Evolutionary conservation across 2,113 vertebrate species (phyloP).

Genomic region (Taurulus bubalis): DNA sequence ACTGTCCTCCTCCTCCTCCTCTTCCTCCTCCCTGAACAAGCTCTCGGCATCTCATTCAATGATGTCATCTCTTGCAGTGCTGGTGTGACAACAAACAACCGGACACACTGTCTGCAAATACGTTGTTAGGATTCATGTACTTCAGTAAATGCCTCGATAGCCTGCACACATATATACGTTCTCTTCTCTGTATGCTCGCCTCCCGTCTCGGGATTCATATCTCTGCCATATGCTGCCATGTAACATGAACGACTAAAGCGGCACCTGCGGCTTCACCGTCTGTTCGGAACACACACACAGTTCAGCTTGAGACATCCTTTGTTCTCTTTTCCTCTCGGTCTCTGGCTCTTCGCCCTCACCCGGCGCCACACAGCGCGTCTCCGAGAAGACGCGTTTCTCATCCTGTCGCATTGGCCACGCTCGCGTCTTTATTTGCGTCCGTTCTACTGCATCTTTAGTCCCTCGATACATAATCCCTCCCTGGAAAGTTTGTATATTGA

Average conservation of each 20-base stretch:
- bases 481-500: not conserved
- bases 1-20: not conserved
- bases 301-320: constrained; percentile 12
- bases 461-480: not conserved
- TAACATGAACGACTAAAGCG: constrained; percentile 25
- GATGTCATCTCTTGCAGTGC: constrained; percentile 26
- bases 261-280: constrained; percentile 49
- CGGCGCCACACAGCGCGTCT: not conserved
- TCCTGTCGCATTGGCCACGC: not conserved
- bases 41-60: constrained; percentile 5
- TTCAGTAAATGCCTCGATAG: not conserved
- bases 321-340: not conserved
- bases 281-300: constrained; percentile 26
- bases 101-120: not conserved
- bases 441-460: not conserved
- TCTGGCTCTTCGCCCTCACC: not conserved
- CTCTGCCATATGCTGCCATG: constrained; percentile 45
- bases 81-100: not conserved
- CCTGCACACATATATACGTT: too few relatives aligned
- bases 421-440: not conserved
- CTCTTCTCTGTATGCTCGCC: not conserved
- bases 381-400: not conserved
- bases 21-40: not conserved
- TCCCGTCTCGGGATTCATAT: constrained; percentile 20
- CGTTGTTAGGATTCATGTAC: not conserved